Evolutionary conservation across 2,888 invertebrate genomes (phyloP).

Genomic region (Synergus gifuensis): DNA sequence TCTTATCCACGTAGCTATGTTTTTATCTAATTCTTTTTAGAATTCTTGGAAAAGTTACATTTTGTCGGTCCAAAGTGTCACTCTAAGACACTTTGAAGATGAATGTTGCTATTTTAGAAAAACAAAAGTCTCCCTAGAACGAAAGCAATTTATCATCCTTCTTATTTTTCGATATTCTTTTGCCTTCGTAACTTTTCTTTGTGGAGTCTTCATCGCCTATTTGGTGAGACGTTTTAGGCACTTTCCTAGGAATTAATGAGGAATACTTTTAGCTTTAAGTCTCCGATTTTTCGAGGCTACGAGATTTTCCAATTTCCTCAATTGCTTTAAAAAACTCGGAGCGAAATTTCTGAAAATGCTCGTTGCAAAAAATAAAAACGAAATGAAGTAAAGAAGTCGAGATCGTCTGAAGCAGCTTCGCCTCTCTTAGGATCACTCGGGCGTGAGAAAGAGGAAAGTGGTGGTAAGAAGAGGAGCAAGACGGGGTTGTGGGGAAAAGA

Average conservation of each 20-base stretch:
- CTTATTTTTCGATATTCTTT: too few relatives aligned
- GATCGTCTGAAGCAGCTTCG: not conserved
- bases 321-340: not conserved
- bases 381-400: slow-evolving; percentile 7
- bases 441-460: slow-evolving; percentile 23
- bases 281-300: not conserved
- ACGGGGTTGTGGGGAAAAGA: slow-evolving; percentile 29
- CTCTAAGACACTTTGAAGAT: too few relatives aligned
- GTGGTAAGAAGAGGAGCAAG: slow-evolving; percentile 11
- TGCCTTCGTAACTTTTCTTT: not conserved
- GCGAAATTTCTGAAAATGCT: not conserved
- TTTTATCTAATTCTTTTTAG: too few relatives aligned
- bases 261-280: not conserved
- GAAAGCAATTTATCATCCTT: too few relatives aligned
- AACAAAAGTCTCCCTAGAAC: too few relatives aligned
- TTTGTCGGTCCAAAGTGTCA: too few relatives aligned
- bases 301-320: not conserved
- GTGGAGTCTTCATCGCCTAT: not conserved
- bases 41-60: too few relatives aligned
- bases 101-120: too few relatives aligned
- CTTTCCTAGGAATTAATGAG: not conserved
- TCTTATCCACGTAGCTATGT: too few relatives aligned
- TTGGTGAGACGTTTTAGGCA: not conserved
- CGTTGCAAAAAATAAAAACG: not conserved
- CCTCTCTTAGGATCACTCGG: not conserved